phyloP scores from a whole-genome alignment of 2,797 vertebrate species.

The Pantherophis vulpinus region DNA sequence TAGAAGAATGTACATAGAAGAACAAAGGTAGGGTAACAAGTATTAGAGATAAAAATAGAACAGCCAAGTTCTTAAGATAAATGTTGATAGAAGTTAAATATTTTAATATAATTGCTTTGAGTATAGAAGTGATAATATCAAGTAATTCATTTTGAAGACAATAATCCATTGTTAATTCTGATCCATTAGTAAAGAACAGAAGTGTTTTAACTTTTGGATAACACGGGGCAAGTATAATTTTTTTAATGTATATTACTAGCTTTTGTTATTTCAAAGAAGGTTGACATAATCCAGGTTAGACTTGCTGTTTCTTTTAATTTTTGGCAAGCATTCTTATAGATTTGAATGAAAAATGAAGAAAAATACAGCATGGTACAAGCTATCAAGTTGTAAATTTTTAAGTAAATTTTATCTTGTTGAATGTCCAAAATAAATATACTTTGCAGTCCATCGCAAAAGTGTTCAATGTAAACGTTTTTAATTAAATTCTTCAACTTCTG shows the following conservation, averaged over 20 bases:
- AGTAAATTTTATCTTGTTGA: background rate
- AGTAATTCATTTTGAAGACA: constrained; percentile 44
- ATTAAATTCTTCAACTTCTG: background rate
- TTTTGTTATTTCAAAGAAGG: background rate
- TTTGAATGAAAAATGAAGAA: background rate
- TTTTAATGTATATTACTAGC: background rate
- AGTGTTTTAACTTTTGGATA: constrained; percentile 32
- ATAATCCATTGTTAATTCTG: constrained; percentile 49
- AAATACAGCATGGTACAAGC: background rate
- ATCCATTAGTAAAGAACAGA: constrained; percentile 53
- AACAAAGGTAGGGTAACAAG: constrained; percentile 47
- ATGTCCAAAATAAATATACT: background rate
- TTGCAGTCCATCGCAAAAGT: background rate
- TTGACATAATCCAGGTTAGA: background rate
- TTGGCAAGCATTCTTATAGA: background rate
- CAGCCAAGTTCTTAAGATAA: constrained; percentile 12
- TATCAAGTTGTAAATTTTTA: background rate
- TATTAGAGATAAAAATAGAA: constrained; percentile 56
- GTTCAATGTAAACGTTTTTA: background rate
- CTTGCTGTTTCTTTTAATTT: background rate
- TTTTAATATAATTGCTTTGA: constrained; percentile 54
- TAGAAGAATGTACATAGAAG: constrained; percentile 53
- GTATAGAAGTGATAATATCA: constrained; percentile 27
- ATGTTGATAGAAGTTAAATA: constrained; percentile 25
- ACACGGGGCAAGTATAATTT: constrained; percentile 49